Evolutionary conservation across 2,797 vertebrate species (phyloP).

Genomic region (Cuniculus paca): DNA sequence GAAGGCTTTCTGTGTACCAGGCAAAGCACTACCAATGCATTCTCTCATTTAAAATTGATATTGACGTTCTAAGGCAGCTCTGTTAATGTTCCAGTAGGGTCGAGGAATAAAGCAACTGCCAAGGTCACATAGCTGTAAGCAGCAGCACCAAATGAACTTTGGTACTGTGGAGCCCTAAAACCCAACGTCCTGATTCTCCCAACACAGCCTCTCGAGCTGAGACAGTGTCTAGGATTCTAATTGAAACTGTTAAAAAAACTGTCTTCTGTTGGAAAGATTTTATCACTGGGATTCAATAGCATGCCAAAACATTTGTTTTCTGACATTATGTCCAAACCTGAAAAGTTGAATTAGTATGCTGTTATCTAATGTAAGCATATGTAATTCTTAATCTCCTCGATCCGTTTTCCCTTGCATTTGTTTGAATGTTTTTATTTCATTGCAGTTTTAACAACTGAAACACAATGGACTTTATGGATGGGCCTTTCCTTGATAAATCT

Average conservation of each 20-base stretch:
- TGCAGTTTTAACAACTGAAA: neutral
- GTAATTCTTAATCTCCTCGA: neutral
- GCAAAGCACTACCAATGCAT: neutral
- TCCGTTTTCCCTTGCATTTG: neutral
- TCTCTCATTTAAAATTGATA: neutral
- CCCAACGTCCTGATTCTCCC: neutral
- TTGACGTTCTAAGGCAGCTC: too few relatives aligned
- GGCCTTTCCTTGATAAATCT: neutral
- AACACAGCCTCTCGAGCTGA: neutral
- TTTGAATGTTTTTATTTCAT: neutral
- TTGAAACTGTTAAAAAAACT: neutral
- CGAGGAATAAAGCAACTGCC: neutral
- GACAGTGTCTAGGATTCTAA: neutral
- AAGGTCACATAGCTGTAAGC: neutral
- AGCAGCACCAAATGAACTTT: accelerated
- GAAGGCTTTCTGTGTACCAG: neutral
- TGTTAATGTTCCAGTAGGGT: neutral
- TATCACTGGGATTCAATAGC: neutral
- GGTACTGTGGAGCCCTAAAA: neutral
- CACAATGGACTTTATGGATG: neutral
- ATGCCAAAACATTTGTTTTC: accelerated
- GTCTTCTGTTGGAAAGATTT: neutral
- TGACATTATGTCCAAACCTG: neutral
- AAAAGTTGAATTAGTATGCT: neutral
- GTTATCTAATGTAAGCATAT: neutral